phyloP scores from a whole-genome alignment of 2,797 vertebrate species.

The Leptoclinus maculatus region DNA sequence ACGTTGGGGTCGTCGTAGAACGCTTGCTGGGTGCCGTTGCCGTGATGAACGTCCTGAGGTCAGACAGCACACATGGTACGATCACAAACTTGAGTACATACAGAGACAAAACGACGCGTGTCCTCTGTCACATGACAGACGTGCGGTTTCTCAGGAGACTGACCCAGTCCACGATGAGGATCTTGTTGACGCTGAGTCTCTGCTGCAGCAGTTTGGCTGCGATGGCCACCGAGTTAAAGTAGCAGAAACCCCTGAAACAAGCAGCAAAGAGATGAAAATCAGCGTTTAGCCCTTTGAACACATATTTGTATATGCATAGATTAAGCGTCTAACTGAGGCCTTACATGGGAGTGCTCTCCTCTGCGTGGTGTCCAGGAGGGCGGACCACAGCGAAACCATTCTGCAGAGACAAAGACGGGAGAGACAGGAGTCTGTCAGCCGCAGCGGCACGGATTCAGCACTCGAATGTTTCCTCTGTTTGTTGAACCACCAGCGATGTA shows the following conservation, averaged over 20 bases:
- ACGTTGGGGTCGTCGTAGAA: slow-evolving; percentile 95
- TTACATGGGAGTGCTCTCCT: slow-evolving; percentile 99
- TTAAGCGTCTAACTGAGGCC: slow-evolving; percentile 67
- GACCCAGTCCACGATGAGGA: slow-evolving; percentile 97
- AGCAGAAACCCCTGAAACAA: slow-evolving; percentile 93
- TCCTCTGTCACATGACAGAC: neutral
- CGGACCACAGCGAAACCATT: slow-evolving; percentile 98
- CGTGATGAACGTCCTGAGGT: slow-evolving; percentile 94
- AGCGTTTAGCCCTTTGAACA: slow-evolving; percentile 18
- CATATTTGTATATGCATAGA: slow-evolving; percentile 39
- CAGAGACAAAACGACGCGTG: neutral
- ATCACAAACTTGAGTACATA: neutral
- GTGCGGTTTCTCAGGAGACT: slow-evolving; percentile 55
- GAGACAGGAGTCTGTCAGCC: slow-evolving; percentile 23
- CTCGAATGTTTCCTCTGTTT: slow-evolving; percentile 2
- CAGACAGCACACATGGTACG: neutral
- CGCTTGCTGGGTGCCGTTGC: slow-evolving; percentile 96
- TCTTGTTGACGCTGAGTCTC: slow-evolving; percentile 91
- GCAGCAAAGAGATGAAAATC: slow-evolving; percentile 1
- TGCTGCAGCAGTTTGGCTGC: slow-evolving; percentile 95
- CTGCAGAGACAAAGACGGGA: slow-evolving; percentile 74
- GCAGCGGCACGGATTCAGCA: neutral
- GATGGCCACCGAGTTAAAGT: slow-evolving; percentile 96
- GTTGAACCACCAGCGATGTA: neutral
- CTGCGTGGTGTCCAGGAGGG: slow-evolving; percentile 97